Conservation (phyloP, 2,888 invertebrate species). For the Tenodera sinensis region DNA sequence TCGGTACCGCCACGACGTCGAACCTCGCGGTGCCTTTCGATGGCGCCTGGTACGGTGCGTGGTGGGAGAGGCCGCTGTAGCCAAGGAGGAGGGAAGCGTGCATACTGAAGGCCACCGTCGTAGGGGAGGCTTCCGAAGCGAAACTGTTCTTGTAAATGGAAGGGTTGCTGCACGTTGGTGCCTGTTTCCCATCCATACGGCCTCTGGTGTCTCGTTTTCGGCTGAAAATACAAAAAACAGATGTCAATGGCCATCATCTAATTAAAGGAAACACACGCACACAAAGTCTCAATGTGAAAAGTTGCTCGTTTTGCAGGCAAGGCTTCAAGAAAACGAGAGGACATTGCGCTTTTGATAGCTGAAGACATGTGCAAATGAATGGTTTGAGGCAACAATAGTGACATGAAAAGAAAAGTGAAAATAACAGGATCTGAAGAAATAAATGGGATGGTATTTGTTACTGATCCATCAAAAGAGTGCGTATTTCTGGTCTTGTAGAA, state of each 20-base stretch:
- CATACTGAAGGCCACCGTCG: conserved; percentile 45
- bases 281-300: no score
- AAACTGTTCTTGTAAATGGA: conserved; percentile 45
- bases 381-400: no score
- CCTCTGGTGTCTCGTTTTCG: conserved; percentile 70
- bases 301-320: no score
- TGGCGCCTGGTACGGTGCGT: conserved; percentile 64
- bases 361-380: no score
- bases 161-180: conserved; percentile 38
- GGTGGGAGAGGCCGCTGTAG: conserved; percentile 51
- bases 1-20: conserved; percentile 53
- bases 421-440: no score
- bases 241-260: not conserved
- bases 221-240: conserved; percentile 46
- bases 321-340: no score
- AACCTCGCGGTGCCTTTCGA: conserved; percentile 77
- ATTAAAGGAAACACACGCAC: no score
- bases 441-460: no score
- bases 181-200: conserved; percentile 69
- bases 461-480: no score
- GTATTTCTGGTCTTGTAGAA: no score
- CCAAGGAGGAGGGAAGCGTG: conserved; percentile 48
- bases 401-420: no score
- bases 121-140: conserved; percentile 67
- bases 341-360: no score